phyloP scores from a whole-genome alignment of 2,888 invertebrate species.

The Geotrupes spiniger region DNA sequence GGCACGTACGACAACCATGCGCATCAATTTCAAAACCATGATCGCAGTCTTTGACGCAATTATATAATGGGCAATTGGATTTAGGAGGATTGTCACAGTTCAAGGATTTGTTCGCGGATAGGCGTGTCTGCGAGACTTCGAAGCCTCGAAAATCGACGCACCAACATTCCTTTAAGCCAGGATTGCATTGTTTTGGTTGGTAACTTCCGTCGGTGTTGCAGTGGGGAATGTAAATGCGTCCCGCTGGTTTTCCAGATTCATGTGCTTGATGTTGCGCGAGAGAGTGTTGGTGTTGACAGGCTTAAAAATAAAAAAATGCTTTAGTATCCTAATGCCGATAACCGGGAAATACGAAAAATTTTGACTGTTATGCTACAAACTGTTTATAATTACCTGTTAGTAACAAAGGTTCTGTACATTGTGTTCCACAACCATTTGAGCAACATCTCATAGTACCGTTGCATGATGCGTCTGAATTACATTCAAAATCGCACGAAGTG shows the following conservation, averaged over 20 bases:
- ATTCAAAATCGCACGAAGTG: constrained; percentile 73
- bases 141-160: constrained; percentile 75
- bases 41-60: constrained; percentile 59
- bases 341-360: no score
- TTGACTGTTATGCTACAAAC: no score
- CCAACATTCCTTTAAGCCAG: constrained; percentile 71
- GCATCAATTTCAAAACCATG: constrained; percentile 62
- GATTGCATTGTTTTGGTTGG: constrained; percentile 70
- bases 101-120: constrained; percentile 42
- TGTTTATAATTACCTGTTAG: constrained; percentile 64
- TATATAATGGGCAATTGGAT: constrained; percentile 45
- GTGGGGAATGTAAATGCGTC: constrained; percentile 70
- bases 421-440: constrained; percentile 83
- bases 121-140: constrained; percentile 69
- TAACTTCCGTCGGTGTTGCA: constrained; percentile 70
- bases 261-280: constrained; percentile 62
- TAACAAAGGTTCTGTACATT: constrained; percentile 70
- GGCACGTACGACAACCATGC: constrained; percentile 71
- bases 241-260: constrained; percentile 72
- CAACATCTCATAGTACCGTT: constrained; percentile 71
- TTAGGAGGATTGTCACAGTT: constrained; percentile 44
- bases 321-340: no score
- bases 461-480: constrained; percentile 75
- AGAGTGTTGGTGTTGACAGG: constrained; percentile 64
- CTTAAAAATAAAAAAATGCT: constrained; percentile 34